phyloP scores from a whole-genome alignment of 2,113 vertebrate species.

The Toxotes jaculatrix region DNA sequence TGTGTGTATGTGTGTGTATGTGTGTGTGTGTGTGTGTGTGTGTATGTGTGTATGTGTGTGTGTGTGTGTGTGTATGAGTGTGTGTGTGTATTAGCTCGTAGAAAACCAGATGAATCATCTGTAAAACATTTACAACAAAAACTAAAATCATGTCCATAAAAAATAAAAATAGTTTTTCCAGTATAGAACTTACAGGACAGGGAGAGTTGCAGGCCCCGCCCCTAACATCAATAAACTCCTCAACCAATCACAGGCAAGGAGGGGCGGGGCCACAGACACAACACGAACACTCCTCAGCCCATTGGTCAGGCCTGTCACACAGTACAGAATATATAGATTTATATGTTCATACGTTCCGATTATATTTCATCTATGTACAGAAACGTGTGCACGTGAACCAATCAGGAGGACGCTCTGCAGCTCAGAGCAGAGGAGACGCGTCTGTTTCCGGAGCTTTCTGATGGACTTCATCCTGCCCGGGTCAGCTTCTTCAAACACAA shows the following conservation, averaged over 20 bases:
- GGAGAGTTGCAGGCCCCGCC: constrained; percentile 69
- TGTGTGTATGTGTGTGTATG: constrained; percentile 23
- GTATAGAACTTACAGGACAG: constrained; percentile 70
- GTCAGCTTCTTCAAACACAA: no score
- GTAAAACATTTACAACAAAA: constrained; percentile 74
- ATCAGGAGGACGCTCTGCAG: no score
- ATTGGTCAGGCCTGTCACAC: constrained; percentile 50
- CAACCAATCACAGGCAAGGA: constrained; percentile 66
- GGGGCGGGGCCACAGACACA: constrained; percentile 69
- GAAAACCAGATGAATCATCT: constrained; percentile 74
- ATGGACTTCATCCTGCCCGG: neutral
- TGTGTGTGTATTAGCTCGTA: constrained; percentile 48
- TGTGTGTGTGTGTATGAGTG: no score
- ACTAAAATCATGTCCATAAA: constrained; percentile 77
- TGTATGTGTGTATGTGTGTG: constrained; percentile 15
- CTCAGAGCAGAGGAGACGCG: no score
- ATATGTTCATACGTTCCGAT: constrained; percentile 23
- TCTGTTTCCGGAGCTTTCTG: constrained; percentile 27
- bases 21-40: constrained; percentile 29
- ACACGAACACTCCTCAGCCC: constrained; percentile 23
- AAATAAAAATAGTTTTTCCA: constrained; percentile 80
- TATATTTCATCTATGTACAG: constrained; percentile 66
- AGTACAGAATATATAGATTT: constrained; percentile 59
- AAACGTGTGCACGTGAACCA: constrained; percentile 10
- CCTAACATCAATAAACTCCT: constrained; percentile 83